Evolutionary conservation across 2,888 invertebrate species (phyloP), one percentile per base, ranked within the genome.

Genomic region (Zonitis immaculata): DNA sequence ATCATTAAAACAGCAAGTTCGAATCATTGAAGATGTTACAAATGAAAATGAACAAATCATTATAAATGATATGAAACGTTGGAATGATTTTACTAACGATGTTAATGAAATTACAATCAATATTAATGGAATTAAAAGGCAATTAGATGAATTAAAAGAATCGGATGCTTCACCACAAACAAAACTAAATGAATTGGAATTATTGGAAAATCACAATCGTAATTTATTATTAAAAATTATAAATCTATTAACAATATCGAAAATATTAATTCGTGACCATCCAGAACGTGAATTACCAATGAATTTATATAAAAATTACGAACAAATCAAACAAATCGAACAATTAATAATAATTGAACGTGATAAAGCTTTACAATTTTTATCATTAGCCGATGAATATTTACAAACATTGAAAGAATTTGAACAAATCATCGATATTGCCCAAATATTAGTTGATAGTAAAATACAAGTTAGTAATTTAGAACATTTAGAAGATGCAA

Each of bases 361-460:
- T 55, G 90, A 91, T 57, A 84, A 88, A 47, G 78, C 91, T 0
- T 73, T 91, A 5, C 90, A 91, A 70, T 72, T 89, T 16, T 79
- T 88, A 22, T 83, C 88, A 0, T 75, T 93, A 47, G 87, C 88
- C 1, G 91, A 91, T 66, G 93, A 94, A 70, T 94, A 94, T 69
- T 90, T 90, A 68, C 89, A 92, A 73, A 92, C 91, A 0, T 76
- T 94, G 8, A 87, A 88, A 69, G 93, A 94, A 71, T 91, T 93
- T 64, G 84, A 85, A 8, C 89, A 92, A 70, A 91, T 93, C 26
- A 89, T 90, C 3, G 86, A 89, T 47, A 82, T 92, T 6, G 92
- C 93, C 0, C 90, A 92, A 72, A 86, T 87, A 39, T 76, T 92
- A 30, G 81, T 93, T 6, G 87, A 89, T 59, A 87, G 87, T 61